Evolutionary conservation across 2,888 invertebrate species (phyloP).

Genomic region (Metacarcinus magister): DNA sequence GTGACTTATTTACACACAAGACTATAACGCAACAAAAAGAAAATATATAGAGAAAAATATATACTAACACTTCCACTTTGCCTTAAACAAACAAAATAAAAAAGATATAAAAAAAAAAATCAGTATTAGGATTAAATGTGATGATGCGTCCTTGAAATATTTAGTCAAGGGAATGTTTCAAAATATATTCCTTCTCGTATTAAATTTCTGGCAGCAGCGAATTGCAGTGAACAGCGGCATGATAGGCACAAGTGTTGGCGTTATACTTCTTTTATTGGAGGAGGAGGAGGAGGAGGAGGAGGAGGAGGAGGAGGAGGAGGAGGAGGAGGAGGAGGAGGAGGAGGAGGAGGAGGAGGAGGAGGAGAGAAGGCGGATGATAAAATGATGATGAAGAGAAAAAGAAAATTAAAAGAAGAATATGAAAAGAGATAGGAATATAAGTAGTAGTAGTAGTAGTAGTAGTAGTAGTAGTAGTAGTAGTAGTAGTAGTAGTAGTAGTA

Average conservation of each 20-base stretch:
- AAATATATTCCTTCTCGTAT: not conserved
- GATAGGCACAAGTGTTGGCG: too few relatives aligned
- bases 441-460: not conserved
- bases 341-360: not conserved
- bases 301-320: not conserved
- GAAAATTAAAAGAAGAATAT: not conserved
- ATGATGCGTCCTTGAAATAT: too few relatives aligned
- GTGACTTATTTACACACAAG: not conserved
- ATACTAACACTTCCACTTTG: too few relatives aligned
- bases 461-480: not conserved
- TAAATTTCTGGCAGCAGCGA: not conserved
- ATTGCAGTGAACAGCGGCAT: not conserved
- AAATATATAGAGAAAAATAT: not conserved
- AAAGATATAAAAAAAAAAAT: too few relatives aligned
- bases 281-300: not conserved
- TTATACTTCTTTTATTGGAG: not conserved
- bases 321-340: not conserved
- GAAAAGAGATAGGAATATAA: not conserved
- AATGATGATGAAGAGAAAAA: not conserved
- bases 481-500: not conserved
- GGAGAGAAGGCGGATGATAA: not conserved
- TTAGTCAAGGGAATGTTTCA: not conserved
- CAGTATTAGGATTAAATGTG: too few relatives aligned
- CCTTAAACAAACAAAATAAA: too few relatives aligned
- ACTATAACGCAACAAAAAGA: not conserved